Evolutionary conservation across 2,113 vertebrate genomes (phyloP).

Genomic region (Sturnira hondurensis): DNA sequence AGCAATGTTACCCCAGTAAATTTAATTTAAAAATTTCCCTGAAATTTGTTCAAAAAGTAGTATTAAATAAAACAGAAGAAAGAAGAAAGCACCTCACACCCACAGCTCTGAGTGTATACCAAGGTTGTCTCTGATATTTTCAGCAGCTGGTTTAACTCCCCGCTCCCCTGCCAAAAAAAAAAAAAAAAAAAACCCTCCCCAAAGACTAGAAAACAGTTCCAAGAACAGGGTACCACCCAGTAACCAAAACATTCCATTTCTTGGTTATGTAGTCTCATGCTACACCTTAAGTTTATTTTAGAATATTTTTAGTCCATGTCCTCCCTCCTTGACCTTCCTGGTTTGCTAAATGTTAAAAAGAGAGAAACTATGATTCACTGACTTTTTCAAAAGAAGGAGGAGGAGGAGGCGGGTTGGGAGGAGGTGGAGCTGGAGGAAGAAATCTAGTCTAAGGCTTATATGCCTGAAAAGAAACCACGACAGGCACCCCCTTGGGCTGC

Average conservation of each 20-base stretch:
- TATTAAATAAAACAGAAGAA: conserved; percentile 42
- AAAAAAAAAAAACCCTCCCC: neutral
- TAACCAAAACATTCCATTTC: conserved; percentile 65
- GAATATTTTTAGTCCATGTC: conserved; percentile 64
- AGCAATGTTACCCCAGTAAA: neutral
- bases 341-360: conserved; percentile 50
- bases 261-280: conserved; percentile 46
- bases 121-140: conserved; percentile 36
- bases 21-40: neutral
- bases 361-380: conserved; percentile 31
- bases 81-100: conserved; percentile 9
- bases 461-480: neutral
- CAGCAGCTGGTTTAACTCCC: neutral
- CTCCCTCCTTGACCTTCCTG: conserved; percentile 47
- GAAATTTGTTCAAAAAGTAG: neutral
- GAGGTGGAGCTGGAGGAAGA: neutral
- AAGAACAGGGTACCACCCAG: conserved; percentile 57
- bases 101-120: neutral
- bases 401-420: too few relatives aligned
- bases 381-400: conserved; percentile 20
- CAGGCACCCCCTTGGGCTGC: neutral
- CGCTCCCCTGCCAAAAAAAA: neutral
- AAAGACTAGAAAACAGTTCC: conserved; percentile 42
- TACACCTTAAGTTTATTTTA: conserved; percentile 70
- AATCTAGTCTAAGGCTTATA: neutral